phyloP scores from a whole-genome alignment of 1,140 invertebrate species.

The Drosophila erecta region DNA sequence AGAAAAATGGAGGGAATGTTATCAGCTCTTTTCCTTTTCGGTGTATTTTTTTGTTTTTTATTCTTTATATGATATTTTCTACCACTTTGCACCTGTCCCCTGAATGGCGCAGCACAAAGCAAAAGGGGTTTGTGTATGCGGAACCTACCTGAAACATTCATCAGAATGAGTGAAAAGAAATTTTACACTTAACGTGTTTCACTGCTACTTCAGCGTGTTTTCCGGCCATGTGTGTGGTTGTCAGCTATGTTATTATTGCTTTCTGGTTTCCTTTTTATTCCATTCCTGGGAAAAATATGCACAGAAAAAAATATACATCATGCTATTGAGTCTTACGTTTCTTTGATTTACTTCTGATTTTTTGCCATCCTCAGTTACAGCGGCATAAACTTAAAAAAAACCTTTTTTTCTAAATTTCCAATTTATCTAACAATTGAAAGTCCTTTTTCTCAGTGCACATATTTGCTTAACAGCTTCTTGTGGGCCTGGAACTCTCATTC shows the following conservation, averaged over 20 bases:
- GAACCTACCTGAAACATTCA: constrained; percentile 49
- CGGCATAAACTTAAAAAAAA: too few relatives aligned
- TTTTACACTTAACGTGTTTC: constrained; percentile 80
- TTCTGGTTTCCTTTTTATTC: constrained; percentile 21
- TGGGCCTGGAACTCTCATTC: constrained; percentile 57
- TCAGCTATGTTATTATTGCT: constrained; percentile 48
- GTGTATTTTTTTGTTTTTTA: constrained; percentile 19
- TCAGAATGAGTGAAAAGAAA: constrained; percentile 81
- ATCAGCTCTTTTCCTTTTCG: constrained; percentile 53
- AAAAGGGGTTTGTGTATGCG: constrained; percentile 22
- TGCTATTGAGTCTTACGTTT: background rate
- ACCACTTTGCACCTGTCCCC: constrained; percentile 65
- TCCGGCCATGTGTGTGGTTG: constrained; percentile 45
- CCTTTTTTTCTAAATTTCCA: too few relatives aligned
- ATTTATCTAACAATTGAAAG: too few relatives aligned
- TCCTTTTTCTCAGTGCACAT: constrained; percentile 36
- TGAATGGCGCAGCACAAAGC: constrained; percentile 33
- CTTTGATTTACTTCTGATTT: background rate
- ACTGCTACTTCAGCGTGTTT: constrained; percentile 55
- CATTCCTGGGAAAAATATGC: constrained; percentile 1
- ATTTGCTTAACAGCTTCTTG: constrained; percentile 72
- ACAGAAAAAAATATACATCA: background rate
- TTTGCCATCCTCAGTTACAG: too few relatives aligned
- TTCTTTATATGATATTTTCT: constrained; percentile 40
- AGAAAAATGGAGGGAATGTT: constrained; percentile 34